These are phyloP conservation scores for Dasysyrphus albostriatus DNA, from an alignment of 2,888 invertebrate genomes.

Conservation along the genomic window DNA sequence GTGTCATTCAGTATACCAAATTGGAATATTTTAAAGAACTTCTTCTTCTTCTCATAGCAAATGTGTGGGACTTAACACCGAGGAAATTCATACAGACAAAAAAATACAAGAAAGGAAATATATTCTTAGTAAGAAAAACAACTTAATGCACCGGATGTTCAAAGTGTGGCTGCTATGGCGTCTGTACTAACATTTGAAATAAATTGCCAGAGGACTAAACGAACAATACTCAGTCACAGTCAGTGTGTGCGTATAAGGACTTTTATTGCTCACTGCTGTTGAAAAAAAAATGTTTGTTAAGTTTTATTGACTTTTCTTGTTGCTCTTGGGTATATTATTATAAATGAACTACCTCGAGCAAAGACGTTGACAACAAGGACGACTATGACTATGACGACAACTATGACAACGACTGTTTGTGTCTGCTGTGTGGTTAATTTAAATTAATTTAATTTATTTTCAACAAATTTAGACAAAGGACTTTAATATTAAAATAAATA, in stretches of 20 bases:
- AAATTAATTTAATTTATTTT: constrained; percentile 15
- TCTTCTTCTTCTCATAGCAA: neutral
- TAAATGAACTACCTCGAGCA: constrained; percentile 13
- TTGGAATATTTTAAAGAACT: constrained; percentile 1
- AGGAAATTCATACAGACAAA: neutral
- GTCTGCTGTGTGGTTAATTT: constrained; percentile 36
- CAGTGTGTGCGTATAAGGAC: constrained; percentile 27
- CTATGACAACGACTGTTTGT: constrained; percentile 9
- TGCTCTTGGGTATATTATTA: constrained; percentile 3
- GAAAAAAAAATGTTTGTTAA: neutral
- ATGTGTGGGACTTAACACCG: neutral
- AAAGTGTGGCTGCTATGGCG: constrained; percentile 20
- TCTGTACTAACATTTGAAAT: constrained; percentile 15
- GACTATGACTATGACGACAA: neutral
- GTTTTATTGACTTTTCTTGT: constrained; percentile 36
- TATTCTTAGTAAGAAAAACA: constrained; percentile 39
- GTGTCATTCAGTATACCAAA: neutral
- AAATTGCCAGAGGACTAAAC: constrained; percentile 20
- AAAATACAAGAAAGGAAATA: constrained; percentile 6
- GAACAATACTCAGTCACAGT: neutral
- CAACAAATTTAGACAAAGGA: neutral
- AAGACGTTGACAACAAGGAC: neutral
- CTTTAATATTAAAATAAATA: constrained; percentile 12
- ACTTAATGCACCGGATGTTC: constrained; percentile 61
- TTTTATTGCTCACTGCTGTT: constrained; percentile 29